Conservation (phyloP, 2,113 vertebrate species). For the Amia ocellicauda region DNA sequence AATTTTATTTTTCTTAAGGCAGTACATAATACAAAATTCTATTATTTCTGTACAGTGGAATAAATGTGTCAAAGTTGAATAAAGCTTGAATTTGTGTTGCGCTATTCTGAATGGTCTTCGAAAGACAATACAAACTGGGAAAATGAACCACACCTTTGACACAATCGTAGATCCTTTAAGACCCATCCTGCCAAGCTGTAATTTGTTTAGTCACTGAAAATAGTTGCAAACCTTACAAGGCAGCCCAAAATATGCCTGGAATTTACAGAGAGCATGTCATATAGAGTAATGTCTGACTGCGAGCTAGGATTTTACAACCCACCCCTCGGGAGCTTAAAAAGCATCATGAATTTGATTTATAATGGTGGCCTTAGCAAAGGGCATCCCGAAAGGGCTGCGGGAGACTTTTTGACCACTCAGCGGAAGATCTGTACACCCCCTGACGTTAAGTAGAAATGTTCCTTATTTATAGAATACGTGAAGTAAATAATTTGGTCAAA, state of each 20-base stretch:
- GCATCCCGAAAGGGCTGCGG: constrained; percentile 15
- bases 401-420: constrained; percentile 22
- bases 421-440: constrained; percentile 28
- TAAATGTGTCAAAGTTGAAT: too few relatives aligned
- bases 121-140: too few relatives aligned
- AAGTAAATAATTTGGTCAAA: too few relatives aligned
- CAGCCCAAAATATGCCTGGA: constrained; percentile 58
- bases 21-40: too few relatives aligned
- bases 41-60: too few relatives aligned
- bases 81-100: too few relatives aligned
- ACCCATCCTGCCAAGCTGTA: constrained; percentile 55
- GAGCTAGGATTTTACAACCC: constrained; percentile 66
- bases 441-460: too few relatives aligned
- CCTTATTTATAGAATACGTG: too few relatives aligned
- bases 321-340: constrained; percentile 54
- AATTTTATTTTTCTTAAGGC: too few relatives aligned
- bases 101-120: too few relatives aligned
- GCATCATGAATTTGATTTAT: constrained; percentile 35
- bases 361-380: constrained; percentile 33
- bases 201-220: constrained; percentile 37
- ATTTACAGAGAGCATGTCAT: constrained; percentile 43
- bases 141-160: too few relatives aligned
- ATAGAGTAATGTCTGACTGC: constrained; percentile 61
- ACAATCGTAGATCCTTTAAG: too few relatives aligned
- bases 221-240: constrained; percentile 39